Percentiles rank a stretch among this genome's conserved stretches.
phyloP scores from a whole-genome alignment of 2,888 invertebrate genomes.

The Agonopterix alstromeriana region DNA sequence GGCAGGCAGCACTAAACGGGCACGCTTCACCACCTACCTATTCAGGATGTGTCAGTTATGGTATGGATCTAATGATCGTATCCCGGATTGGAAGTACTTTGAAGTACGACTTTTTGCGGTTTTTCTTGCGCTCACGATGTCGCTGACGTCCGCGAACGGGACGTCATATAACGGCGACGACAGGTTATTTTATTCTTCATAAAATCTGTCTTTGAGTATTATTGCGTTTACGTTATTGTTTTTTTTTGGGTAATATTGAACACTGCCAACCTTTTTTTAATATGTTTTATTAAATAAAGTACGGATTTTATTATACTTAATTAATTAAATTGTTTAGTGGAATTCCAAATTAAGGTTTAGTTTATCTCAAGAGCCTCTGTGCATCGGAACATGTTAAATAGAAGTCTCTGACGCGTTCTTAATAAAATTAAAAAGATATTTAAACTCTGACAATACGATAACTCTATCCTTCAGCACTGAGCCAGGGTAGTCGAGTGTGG shows the following conservation, averaged over 20 bases:
- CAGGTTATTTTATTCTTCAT: slow-evolving; percentile 34
- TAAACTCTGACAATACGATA: too few relatives aligned
- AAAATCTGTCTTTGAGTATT: not conserved
- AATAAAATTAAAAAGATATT: too few relatives aligned
- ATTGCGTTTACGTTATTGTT: not conserved
- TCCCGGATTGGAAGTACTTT: slow-evolving; percentile 57
- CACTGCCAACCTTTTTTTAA: too few relatives aligned
- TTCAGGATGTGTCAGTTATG: slow-evolving; percentile 72
- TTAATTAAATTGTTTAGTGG: too few relatives aligned
- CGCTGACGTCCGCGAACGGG: slow-evolving; percentile 51
- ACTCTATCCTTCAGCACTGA: too few relatives aligned
- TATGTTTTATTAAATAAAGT: too few relatives aligned
- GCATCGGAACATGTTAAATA: too few relatives aligned
- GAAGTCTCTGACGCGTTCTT: too few relatives aligned
- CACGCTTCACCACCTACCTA: slow-evolving; percentile 68
- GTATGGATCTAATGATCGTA: slow-evolving; percentile 69
- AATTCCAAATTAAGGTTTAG: too few relatives aligned
- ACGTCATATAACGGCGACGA: slow-evolving; percentile 65
- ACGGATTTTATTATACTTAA: too few relatives aligned
- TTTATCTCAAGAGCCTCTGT: too few relatives aligned
- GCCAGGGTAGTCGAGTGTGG: too few relatives aligned
- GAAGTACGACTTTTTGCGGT: slow-evolving; percentile 57
- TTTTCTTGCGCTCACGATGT: slow-evolving; percentile 49
- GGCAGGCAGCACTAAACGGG: slow-evolving; percentile 30
- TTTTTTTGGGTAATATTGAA: not conserved